Conservation (phyloP, 2,113 vertebrate genomes). For the Rissa tridactyla region DNA sequence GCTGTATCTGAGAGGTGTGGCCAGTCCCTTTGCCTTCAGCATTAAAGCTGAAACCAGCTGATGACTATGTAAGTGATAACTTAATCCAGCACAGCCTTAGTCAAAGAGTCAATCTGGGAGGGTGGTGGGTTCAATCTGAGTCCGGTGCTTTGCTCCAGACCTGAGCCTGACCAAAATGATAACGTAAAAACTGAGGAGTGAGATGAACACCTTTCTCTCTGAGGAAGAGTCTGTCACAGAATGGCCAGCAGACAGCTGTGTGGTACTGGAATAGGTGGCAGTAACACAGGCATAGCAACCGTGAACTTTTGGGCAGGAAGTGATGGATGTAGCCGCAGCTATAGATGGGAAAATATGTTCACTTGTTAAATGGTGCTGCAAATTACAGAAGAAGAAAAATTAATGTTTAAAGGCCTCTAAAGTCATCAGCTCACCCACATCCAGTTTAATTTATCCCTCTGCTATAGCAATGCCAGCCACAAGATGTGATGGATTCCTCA, state of each 20-base stretch:
- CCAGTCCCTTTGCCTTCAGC: not conserved
- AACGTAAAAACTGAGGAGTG: not conserved
- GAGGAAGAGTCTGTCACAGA: not conserved
- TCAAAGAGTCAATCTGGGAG: not conserved
- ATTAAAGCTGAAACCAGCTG: not conserved
- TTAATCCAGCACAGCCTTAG: not conserved
- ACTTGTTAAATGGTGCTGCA: not conserved
- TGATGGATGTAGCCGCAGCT: not conserved
- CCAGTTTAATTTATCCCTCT: not conserved
- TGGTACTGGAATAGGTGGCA: not conserved
- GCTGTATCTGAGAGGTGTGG: not conserved
- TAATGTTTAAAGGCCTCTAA: not conserved
- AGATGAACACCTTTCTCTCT: not conserved
- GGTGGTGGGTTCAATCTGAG: not conserved
- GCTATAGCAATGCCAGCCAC: not conserved
- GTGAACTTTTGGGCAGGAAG: not conserved
- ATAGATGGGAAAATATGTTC: not conserved
- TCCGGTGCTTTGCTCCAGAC: not conserved
- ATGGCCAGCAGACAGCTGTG: accelerated
- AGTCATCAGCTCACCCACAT: not conserved
- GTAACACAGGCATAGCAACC: not conserved
- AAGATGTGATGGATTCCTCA: not conserved
- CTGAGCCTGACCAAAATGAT: not conserved
- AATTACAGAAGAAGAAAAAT: not conserved
- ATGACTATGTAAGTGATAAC: not conserved